phyloP scores from a whole-genome alignment of 1,140 invertebrate genomes.

The Pollicipes pollicipes region DNA sequence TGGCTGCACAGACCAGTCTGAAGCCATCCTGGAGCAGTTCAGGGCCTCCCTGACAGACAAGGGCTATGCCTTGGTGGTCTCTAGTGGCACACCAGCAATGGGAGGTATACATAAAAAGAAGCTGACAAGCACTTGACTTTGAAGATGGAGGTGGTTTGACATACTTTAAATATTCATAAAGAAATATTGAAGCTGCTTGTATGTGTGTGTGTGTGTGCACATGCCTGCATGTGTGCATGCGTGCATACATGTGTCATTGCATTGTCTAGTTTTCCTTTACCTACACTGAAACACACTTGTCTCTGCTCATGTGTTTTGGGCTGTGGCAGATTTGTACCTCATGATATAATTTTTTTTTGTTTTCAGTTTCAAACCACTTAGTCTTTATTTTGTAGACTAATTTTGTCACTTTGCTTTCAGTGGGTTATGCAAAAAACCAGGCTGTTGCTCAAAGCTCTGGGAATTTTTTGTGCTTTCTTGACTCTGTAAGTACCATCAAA shows the following conservation, averaged over 20 bases:
- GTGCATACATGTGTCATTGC: background rate
- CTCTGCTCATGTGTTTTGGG: constrained; percentile 5
- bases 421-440: constrained; percentile 52
- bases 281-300: background rate
- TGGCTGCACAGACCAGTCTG: constrained; percentile 38
- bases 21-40: constrained; percentile 33
- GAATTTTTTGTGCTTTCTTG: constrained; percentile 55
- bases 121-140: background rate
- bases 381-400: too few species aligned
- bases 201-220: too few species aligned
- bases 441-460: constrained; percentile 42
- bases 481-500: constrained; percentile 36
- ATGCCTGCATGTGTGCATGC: too few species aligned
- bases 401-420: constrained; percentile 26
- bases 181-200: background rate
- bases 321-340: background rate
- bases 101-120: constrained; percentile 23
- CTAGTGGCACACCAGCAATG: constrained; percentile 23
- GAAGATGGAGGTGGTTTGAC: background rate
- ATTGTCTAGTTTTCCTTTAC: constrained; percentile 2
- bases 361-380: too few species aligned
- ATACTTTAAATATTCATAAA: background rate
- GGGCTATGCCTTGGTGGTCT: constrained; percentile 30
- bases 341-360: too few species aligned
- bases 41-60: constrained; percentile 27